These are phyloP conservation scores for Drosophila grimshawi DNA, from an alignment of 1,140 invertebrate species.

Conservation along the genomic window DNA sequence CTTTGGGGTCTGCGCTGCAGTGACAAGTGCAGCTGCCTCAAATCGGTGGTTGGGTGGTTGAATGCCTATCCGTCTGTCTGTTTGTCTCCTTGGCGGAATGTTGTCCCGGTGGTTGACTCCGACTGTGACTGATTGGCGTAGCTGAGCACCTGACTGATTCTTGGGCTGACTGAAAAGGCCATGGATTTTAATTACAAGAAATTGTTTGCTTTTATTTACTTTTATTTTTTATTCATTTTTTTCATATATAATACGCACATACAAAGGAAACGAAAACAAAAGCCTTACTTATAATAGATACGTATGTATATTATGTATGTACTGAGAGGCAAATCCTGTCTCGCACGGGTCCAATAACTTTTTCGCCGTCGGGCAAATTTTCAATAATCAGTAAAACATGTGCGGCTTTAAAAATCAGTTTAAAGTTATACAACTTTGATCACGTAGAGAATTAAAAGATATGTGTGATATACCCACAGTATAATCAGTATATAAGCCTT, in stretches of 20 bases:
- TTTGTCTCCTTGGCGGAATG: conserved; percentile 17
- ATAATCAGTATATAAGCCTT: too few species aligned
- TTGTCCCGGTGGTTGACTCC: conserved; percentile 71
- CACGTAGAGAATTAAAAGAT: too few species aligned
- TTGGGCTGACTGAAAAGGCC: conserved; percentile 66
- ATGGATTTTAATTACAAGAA: conserved; percentile 82
- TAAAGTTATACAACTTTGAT: too few species aligned
- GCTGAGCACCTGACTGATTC: conserved; percentile 79
- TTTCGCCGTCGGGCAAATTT: too few species aligned
- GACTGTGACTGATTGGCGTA: conserved; percentile 78
- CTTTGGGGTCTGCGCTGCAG: conserved; percentile 62
- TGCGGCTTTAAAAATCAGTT: too few species aligned
- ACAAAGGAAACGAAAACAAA: conserved; percentile 46
- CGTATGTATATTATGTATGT: neutral
- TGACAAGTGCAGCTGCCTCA: conserved; percentile 65
- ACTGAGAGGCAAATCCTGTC: neutral
- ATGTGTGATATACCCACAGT: too few species aligned
- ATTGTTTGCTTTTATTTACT: conserved; percentile 71
- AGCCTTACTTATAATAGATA: conserved; percentile 13
- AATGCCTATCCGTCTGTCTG: conserved; percentile 4
- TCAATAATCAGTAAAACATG: too few species aligned
- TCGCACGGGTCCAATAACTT: too few species aligned
- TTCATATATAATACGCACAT: neutral
- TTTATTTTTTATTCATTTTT: conserved; percentile 16
- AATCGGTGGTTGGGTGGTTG: conserved; percentile 26